Evolutionary conservation across 2,888 invertebrate species (phyloP).

Genomic region (Laothoe populi): DNA sequence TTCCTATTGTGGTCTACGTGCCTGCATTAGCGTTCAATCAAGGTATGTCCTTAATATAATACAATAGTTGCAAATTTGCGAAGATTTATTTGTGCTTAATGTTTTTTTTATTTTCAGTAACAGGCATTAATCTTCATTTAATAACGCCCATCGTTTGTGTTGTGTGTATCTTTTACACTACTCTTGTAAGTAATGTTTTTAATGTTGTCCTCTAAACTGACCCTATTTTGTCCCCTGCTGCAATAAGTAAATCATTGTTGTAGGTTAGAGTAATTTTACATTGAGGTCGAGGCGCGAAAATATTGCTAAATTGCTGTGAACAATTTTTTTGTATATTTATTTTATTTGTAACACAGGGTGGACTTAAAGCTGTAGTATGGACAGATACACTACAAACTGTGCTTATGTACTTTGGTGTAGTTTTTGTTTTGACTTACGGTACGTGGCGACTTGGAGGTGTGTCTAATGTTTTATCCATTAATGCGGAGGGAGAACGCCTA

Average conservation of each 20-base stretch:
- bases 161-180: conserved; percentile 97
- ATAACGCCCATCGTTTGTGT: conserved; percentile 92
- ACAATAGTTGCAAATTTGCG: not conserved
- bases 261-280: conserved; percentile 41
- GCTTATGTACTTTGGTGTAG: conserved; percentile 89
- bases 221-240: conserved; percentile 43
- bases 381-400: conserved; percentile 91
- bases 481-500: conserved; percentile 85
- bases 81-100: conserved; percentile 10
- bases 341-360: conserved; percentile 82
- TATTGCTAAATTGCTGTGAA: conserved; percentile 31
- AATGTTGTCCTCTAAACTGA: conserved; percentile 15
- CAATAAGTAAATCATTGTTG: conserved; percentile 48
- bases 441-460: conserved; percentile 87
- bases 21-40: conserved; percentile 94
- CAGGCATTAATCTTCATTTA: conserved; percentile 91
- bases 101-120: conserved; percentile 84
- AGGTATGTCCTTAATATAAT: conserved; percentile 72
- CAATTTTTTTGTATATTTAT: conserved; percentile 37
- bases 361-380: conserved; percentile 92
- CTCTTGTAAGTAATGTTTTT: conserved; percentile 86
- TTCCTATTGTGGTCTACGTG: conserved; percentile 94
- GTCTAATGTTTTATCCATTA: conserved; percentile 85
- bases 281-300: conserved; percentile 50
- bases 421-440: conserved; percentile 87